These are phyloP conservation scores for Calyptommatus sinebrachiatus DNA, from an alignment of 2,113 vertebrate genomes.

Conservation along the genomic window DNA sequence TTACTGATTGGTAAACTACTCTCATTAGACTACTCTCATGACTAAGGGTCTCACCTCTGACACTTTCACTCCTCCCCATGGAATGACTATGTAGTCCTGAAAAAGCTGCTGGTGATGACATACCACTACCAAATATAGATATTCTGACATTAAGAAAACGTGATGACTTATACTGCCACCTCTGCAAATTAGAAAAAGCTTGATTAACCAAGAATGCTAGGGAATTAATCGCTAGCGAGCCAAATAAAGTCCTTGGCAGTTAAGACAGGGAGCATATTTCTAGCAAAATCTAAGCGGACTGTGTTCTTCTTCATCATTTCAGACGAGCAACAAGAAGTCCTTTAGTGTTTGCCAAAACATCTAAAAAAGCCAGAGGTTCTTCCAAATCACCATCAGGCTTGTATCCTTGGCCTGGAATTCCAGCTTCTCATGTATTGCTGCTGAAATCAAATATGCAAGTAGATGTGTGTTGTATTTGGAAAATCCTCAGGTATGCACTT, in stretches of 20 bases:
- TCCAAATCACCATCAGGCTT: conserved; percentile 59
- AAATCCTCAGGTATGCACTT: conserved; percentile 69
- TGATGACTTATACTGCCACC: not conserved
- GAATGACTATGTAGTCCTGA: too few species aligned
- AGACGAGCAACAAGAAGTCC: conserved; percentile 53
- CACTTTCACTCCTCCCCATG: too few species aligned
- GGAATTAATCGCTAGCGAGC: not conserved
- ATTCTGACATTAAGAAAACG: too few species aligned
- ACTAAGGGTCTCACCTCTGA: too few species aligned
- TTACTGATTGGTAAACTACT: too few species aligned
- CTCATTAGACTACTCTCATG: too few species aligned
- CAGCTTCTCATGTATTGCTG: conserved; percentile 66
- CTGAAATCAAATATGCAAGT: conserved; percentile 70
- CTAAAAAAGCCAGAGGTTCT: conserved; percentile 53
- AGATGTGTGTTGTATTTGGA: conserved; percentile 69
- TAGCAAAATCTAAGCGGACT: conserved; percentile 21
- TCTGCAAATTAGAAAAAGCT: not conserved
- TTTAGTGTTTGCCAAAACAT: conserved; percentile 56
- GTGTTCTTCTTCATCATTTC: conserved; percentile 24
- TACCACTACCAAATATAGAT: too few species aligned
- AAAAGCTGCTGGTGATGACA: too few species aligned
- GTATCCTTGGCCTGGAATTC: conserved; percentile 65
- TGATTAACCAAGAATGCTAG: not conserved
- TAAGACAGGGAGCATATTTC: conserved; percentile 33
- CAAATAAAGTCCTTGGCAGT: not conserved